Evolutionary conservation across 2,797 vertebrate genomes (phyloP).

Genomic region (Cyclopterus lumpus): DNA sequence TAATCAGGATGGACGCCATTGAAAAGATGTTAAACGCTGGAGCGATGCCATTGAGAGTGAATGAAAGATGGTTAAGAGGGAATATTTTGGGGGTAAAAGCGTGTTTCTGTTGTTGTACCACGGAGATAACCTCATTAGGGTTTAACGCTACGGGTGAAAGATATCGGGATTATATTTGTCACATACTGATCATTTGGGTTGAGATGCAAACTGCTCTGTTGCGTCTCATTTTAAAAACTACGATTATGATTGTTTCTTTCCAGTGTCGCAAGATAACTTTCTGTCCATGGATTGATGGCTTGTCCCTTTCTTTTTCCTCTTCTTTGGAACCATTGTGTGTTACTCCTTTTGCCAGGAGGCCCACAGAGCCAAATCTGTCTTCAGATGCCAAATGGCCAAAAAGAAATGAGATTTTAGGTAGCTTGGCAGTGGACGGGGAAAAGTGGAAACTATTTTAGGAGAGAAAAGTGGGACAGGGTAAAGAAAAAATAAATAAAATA

Average conservation of each 20-base stretch:
- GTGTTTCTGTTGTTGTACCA: not conserved
- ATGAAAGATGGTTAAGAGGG: constrained; percentile 37
- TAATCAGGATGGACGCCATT: constrained; percentile 24
- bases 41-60: constrained; percentile 35
- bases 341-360: constrained; percentile 56
- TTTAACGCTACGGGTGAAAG: not conserved
- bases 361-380: constrained; percentile 56
- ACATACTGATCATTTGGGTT: not conserved
- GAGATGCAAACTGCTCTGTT: constrained; percentile 1
- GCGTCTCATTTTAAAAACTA: constrained; percentile 6
- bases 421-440: constrained; percentile 25
- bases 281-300: constrained; percentile 48
- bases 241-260: constrained; percentile 36
- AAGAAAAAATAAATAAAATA: constrained; percentile 51
- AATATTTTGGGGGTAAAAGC: not conserved
- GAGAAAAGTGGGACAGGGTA: constrained; percentile 57
- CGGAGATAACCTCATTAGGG: not conserved
- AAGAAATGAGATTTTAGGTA: constrained; percentile 65
- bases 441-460: constrained; percentile 62
- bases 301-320: constrained; percentile 35
- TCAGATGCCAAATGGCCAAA: constrained; percentile 68
- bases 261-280: constrained; percentile 45
- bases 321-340: constrained; percentile 48
- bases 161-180: not conserved
- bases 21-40: constrained; percentile 45